Percentiles rank a stretch among this genome's conserved stretches.
phyloP scores from a whole-genome alignment of 92 coral and sea anemone genomes.

The Nematostella vectensis region DNA sequence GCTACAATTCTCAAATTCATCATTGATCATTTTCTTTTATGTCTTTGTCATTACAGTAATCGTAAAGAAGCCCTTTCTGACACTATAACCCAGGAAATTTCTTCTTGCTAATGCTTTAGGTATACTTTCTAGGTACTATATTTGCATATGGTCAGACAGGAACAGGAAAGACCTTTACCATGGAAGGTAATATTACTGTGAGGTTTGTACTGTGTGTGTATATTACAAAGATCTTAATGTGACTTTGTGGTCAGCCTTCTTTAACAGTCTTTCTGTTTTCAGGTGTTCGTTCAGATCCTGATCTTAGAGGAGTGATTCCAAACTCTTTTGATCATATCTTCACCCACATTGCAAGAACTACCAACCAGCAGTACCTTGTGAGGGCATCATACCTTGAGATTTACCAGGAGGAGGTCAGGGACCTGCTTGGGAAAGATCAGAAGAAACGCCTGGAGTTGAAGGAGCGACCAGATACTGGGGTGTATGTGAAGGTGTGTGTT shows the following conservation, averaged over 20 bases:
- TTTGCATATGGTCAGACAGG: slow-evolving; percentile 99
- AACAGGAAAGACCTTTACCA: slow-evolving; percentile 94
- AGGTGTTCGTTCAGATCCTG: slow-evolving; percentile 85
- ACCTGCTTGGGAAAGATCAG: slow-evolving; percentile 86
- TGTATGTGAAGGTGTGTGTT: slow-evolving; percentile 97
- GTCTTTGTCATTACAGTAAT: too few species aligned
- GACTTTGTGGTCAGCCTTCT: background rate
- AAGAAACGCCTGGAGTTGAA: slow-evolving; percentile 75
- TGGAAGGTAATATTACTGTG: slow-evolving; percentile 68
- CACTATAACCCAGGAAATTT: too few species aligned
- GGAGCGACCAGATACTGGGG: slow-evolving; percentile 95
- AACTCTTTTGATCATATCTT: slow-evolving; percentile 98
- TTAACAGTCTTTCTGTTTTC: too few species aligned
- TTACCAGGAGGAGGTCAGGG: slow-evolving; percentile 97
- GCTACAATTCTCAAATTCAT: too few species aligned
- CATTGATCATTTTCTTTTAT: too few species aligned
- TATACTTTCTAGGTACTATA: slow-evolving; percentile 95
- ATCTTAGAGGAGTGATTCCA: slow-evolving; percentile 87
- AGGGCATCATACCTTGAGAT: slow-evolving; percentile 95
- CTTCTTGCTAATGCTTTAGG: too few species aligned
- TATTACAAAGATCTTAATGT: background rate
- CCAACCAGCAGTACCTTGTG: slow-evolving; percentile 82
- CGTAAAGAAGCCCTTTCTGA: too few species aligned
- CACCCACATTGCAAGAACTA: slow-evolving; percentile 95
- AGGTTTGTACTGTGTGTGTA: background rate